Conservation (phyloP, 2,113 vertebrate genomes). For the Boulengeromyrus knoepffleri region DNA sequence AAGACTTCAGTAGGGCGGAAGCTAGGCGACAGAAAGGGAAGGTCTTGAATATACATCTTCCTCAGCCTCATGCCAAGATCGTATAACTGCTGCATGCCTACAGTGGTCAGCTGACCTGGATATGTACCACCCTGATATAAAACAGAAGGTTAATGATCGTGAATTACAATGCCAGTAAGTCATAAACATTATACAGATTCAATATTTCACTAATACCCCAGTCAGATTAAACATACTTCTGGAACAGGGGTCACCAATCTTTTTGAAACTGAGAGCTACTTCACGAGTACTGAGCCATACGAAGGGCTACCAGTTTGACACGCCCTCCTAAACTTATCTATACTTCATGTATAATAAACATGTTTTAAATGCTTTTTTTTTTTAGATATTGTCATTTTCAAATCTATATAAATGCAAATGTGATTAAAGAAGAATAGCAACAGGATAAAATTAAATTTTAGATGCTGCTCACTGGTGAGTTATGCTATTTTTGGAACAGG, state of each 20-base stretch:
- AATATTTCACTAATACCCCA: not conserved
- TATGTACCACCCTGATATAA: slow-evolving; percentile 70
- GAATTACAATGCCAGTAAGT: not conserved
- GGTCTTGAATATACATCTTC: slow-evolving; percentile 69
- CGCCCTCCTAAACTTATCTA: too few relatives aligned
- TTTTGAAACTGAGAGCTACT: too few relatives aligned
- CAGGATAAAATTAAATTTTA: too few relatives aligned
- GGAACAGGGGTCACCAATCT: not conserved
- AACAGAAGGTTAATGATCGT: not conserved
- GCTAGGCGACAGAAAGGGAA: slow-evolving; percentile 66
- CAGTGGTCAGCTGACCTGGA: slow-evolving; percentile 81
- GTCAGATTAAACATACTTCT: not conserved
- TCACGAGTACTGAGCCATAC: too few relatives aligned
- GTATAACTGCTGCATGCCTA: slow-evolving; percentile 91
- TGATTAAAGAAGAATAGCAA: too few relatives aligned
- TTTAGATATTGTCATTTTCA: too few relatives aligned
- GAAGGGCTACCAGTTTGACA: too few relatives aligned
- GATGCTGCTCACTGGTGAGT: too few relatives aligned
- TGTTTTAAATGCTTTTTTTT: too few relatives aligned
- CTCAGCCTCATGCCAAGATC: slow-evolving; percentile 75
- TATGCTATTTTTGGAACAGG: too few relatives aligned
- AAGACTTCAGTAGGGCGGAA: slow-evolving; percentile 79
- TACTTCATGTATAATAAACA: too few relatives aligned
- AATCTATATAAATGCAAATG: too few relatives aligned
- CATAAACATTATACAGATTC: not conserved